A percentile compares a stretch with the other conserved stretches of the same genome.
Conservation (phyloP, 1,140 invertebrate species). For the Zaprionus gabonicus region DNA sequence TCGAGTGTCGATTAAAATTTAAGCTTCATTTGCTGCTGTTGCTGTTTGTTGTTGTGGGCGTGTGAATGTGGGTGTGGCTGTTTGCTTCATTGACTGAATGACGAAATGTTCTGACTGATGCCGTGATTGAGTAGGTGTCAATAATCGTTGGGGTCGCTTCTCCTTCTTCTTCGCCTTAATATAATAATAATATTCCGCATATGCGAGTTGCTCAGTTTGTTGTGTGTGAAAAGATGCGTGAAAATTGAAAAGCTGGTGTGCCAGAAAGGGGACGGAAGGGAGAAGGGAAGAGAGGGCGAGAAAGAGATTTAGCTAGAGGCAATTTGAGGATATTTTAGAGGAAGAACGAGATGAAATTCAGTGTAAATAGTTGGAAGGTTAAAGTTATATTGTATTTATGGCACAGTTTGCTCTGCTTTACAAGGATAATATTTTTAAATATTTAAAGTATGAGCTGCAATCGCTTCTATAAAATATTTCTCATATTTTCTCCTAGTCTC, state of each 20-base stretch:
- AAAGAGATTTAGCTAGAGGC: neutral
- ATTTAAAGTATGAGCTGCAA: neutral
- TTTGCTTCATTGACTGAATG: constrained; percentile 36
- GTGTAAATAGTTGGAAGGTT: neutral
- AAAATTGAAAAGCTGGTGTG: neutral
- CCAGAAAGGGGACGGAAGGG: too few relatives aligned
- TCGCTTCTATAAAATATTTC: too few relatives aligned
- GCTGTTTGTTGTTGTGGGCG: constrained; percentile 26
- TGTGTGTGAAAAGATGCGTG: neutral
- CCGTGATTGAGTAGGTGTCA: constrained; percentile 74
- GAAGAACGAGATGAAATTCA: neutral
- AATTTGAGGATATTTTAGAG: neutral
- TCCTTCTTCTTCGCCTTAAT: neutral
- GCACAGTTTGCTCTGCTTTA: too few relatives aligned
- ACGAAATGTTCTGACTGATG: neutral
- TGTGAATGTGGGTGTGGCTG: constrained; percentile 21
- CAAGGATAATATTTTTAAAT: too few relatives aligned
- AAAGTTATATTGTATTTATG: neutral
- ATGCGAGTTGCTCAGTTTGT: neutral
- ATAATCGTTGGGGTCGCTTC: constrained; percentile 36
- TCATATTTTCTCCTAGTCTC: neutral
- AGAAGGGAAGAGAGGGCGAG: neutral
- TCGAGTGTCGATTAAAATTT: constrained; percentile 81
- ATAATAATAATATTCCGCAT: constrained; percentile 3
- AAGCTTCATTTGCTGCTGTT: constrained; percentile 75